A percentile compares a stretch with the other conserved stretches of the same genome.
Conservation (phyloP, 1,140 invertebrate genomes). For the Sycophaga agraensis region DNA sequence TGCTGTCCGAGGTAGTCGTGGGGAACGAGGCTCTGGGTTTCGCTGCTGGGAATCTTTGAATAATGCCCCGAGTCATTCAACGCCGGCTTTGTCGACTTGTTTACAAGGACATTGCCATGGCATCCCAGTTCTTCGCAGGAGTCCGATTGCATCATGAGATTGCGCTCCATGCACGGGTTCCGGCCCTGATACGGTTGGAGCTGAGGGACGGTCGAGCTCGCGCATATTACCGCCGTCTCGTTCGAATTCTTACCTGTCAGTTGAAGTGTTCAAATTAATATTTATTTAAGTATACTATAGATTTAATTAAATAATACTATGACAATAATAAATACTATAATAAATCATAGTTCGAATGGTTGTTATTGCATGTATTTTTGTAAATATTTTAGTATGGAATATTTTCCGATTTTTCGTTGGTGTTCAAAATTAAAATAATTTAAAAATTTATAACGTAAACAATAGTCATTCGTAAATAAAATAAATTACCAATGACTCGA, state of each 20-base stretch:
- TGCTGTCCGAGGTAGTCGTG: slow-evolving; percentile 55
- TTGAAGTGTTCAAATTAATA: no score
- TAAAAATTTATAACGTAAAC: no score
- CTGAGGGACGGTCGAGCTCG: slow-evolving; percentile 37
- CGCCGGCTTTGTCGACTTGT: slow-evolving; percentile 68
- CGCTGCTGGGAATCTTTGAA: slow-evolving; percentile 13
- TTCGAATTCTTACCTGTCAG: slow-evolving; percentile 57
- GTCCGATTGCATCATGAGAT: slow-evolving; percentile 67
- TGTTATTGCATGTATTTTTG: no score
- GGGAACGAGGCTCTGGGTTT: slow-evolving; percentile 55
- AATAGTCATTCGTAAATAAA: no score
- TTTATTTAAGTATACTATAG: no score
- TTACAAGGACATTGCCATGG: slow-evolving; percentile 66
- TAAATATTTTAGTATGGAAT: no score
- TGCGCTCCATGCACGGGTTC: slow-evolving; percentile 86
- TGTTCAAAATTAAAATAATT: no score
- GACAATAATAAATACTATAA: not conserved
- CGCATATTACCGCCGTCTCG: slow-evolving; percentile 44
- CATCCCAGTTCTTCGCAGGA: slow-evolving; percentile 62
- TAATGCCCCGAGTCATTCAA: slow-evolving; percentile 43
- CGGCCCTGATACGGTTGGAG: slow-evolving; percentile 83
- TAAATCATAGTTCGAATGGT: not conserved
- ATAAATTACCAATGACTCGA: no score
- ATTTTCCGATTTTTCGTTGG: no score
- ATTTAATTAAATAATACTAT: not conserved